Base-by-base conservation (phyloP, 2,888 invertebrate genomes). In the Hydroisotoma schaefferi region DNA sequence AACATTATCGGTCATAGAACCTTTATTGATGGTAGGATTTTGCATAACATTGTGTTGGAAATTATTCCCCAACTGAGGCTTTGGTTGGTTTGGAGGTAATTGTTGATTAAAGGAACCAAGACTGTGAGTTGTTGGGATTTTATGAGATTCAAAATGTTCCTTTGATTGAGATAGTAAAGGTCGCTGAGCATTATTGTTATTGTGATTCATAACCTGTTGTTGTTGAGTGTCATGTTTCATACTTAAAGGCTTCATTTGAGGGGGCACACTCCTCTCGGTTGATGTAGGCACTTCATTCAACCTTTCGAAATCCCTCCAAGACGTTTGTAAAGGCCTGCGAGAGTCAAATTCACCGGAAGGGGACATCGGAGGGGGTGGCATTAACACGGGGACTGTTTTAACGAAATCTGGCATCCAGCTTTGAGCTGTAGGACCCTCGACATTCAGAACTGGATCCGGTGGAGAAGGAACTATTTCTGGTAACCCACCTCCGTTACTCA, bases 391-490 rank as follows among this genome's bases (percentile, higher is more conserved):
- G 18, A 49, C 28, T 25, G 49, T 15, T 27, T 27, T 20, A 5
- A 29, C 28, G 28, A 49, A 49, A 8, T 46, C 46, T 10, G n/a
- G n/a, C n/a, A n/a, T n/a, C 40, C n/a, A 4, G 20, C 40, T 40
- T 15, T 40, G 40, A 33, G 8, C 33, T 15, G 33, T n/a, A n/a
- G n/a, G n/a, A n/a, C 33, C 33, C 5, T 49, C 12, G 15, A 15
- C 18, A 3, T 20, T 28, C 6, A 23, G 18, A 3, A 49, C 4
- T 27, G 49, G 49, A 20, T 49, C 49, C 4, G 49, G 49, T 8
- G 49, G 29, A 8, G 49, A 49, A 20, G 49, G 49, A 18, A 49
- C 49, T 15, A 49, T 28, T 18, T 5, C 26, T 2, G 49, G 29
- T 10, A 49, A 29, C n/a, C n/a, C n/a, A n/a, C n/a, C n/a, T n/a